Evolutionary conservation across 1,140 invertebrate species (phyloP).

Genomic region (Nixonia krombeini): DNA sequence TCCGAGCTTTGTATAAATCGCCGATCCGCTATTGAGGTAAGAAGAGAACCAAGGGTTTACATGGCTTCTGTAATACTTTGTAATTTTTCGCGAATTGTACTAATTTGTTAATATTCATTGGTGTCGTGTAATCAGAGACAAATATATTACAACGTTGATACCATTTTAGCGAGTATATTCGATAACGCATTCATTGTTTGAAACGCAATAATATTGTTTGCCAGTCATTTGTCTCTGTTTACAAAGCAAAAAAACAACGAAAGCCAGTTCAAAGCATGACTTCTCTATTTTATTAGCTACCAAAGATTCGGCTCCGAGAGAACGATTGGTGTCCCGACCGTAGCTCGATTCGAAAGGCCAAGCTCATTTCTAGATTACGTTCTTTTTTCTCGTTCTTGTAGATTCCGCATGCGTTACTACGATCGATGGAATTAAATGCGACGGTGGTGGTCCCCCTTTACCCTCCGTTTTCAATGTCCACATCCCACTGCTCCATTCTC

Average conservation of each 20-base stretch:
- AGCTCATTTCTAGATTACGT: constrained; percentile 49
- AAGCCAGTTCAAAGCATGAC: constrained; percentile 1
- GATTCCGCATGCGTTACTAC: constrained; percentile 72
- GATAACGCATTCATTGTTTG: too few species aligned
- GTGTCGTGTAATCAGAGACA: background rate
- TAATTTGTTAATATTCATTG: constrained; percentile 5
- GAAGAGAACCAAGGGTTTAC: constrained; percentile 25
- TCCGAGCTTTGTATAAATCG: constrained; percentile 46
- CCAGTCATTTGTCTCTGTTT: background rate
- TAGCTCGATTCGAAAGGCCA: constrained; percentile 18
- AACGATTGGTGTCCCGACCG: constrained; percentile 18
- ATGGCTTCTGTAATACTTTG: constrained; percentile 10
- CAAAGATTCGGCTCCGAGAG: background rate
- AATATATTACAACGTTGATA: background rate
- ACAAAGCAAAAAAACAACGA: background rate
- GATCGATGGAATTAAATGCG: constrained; percentile 71
- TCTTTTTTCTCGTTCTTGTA: constrained; percentile 68
- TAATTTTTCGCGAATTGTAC: constrained; percentile 1
- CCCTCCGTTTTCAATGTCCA: constrained; percentile 27
- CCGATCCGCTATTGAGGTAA: constrained; percentile 31
- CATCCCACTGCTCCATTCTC: constrained; percentile 1
- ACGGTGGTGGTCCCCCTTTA: constrained; percentile 65
- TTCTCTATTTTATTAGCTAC: background rate
- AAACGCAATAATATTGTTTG: too few species aligned
- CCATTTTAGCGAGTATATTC: too few species aligned